These are phyloP conservation scores for Caenorhabditis virilis DNA, from an alignment of 2,888 invertebrate species.

Conservation along the genomic window DNA sequence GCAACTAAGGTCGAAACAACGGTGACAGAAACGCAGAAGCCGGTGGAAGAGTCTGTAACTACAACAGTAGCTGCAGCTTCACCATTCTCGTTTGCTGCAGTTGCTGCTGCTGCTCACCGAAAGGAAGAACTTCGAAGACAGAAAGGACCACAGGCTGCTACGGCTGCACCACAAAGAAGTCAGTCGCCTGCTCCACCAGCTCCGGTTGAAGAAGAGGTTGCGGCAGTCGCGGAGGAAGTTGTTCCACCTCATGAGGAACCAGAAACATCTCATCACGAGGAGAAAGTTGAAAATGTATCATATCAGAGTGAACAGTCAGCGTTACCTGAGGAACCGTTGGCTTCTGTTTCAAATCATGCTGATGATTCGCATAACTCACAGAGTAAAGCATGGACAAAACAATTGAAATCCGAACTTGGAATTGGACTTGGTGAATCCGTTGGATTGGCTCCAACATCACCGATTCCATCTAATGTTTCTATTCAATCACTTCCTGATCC, in stretches of 20 bases:
- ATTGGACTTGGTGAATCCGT: slow-evolving; percentile 36
- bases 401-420: slow-evolving; percentile 61
- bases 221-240: slow-evolving; percentile 11
- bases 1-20: slow-evolving; percentile 24
- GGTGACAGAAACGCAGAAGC: slow-evolving; percentile 25
- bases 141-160: slow-evolving; percentile 15
- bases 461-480: slow-evolving; percentile 13
- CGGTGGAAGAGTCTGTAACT: slow-evolving; percentile 30
- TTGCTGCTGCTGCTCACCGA: slow-evolving; percentile 45
- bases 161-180: slow-evolving; percentile 14
- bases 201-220: slow-evolving; percentile 15
- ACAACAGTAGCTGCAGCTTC: slow-evolving; percentile 36
- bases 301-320: slow-evolving; percentile 26
- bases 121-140: slow-evolving; percentile 40
- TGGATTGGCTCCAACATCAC: slow-evolving; percentile 13
- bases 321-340: slow-evolving; percentile 19
- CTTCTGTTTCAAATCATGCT: slow-evolving; percentile 27
- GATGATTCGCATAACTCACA: slow-evolving; percentile 33
- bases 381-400: slow-evolving; percentile 50
- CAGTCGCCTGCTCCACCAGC: slow-evolving; percentile 28
- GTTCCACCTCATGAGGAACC: slow-evolving; percentile 17
- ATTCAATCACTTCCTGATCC: slow-evolving; percentile 22
- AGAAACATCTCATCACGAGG: slow-evolving; percentile 18
- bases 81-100: slow-evolving; percentile 52
- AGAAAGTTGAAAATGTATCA: slow-evolving; percentile 23